phyloP scores from a whole-genome alignment of 2,113 vertebrate species.

The Bathybates hornii region DNA sequence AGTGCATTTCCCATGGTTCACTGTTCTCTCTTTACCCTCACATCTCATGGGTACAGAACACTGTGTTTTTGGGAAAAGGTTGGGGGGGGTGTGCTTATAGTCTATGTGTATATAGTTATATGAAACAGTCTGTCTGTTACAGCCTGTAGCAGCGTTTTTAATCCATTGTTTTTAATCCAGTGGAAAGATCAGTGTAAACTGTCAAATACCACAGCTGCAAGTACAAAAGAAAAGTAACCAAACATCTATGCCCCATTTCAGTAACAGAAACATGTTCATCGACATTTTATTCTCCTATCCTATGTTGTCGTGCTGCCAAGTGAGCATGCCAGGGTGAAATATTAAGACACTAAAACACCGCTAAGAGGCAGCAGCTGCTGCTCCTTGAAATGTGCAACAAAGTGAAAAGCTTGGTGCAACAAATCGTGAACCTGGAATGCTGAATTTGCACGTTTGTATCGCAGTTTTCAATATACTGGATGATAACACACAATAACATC shows the following conservation, averaged over 20 bases:
- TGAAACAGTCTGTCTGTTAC: not conserved
- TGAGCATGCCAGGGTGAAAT: not conserved
- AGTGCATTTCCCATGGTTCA: slow-evolving; percentile 48
- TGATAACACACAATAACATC: not conserved
- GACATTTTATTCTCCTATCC: not conserved
- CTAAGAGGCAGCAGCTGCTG: not conserved
- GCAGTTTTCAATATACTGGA: not conserved
- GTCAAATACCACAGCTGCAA: not conserved
- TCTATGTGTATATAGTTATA: not conserved
- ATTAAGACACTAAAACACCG: not conserved
- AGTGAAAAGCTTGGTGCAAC: not conserved
- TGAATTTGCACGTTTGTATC: not conserved
- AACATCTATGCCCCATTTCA: not conserved
- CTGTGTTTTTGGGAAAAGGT: not conserved
- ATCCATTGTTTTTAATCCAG: not conserved
- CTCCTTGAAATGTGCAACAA: not conserved
- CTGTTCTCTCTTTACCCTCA: not conserved
- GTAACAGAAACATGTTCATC: not conserved
- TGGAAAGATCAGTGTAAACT: not conserved
- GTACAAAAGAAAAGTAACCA: not conserved
- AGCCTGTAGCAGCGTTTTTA: not conserved
- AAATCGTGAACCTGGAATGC: not conserved
- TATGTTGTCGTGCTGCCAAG: not conserved
- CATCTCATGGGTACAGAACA: not conserved
- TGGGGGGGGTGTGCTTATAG: not conserved